Evolutionary conservation across 2,113 vertebrate genomes (phyloP), one percentile per base, ranked within the genome.

Genomic region (Chaenocephalus aceratus): DNA sequence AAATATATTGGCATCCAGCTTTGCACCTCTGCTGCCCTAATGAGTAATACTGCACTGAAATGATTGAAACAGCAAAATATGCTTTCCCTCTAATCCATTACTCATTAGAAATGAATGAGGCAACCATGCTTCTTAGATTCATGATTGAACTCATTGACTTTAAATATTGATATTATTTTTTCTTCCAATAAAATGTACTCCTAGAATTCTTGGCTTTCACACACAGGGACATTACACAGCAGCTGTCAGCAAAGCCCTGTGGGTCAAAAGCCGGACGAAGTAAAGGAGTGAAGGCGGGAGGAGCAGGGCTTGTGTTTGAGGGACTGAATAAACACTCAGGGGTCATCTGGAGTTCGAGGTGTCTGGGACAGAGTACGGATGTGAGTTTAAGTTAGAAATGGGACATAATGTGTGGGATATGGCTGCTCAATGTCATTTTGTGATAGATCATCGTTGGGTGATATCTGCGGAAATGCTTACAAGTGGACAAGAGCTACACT

Each of bases 331-430:
- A 93, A 94, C 91, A 93, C 84, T 48, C 18, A 16, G 23, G 82
- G 92, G 91, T 93, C 83, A 18, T 69, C 61, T 83, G 76, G 90
- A 93, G 92, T 92, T 91, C 86, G 83, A 84, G 80, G 88, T 90
- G 91, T 91, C 90, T 92, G 77, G 68, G 79, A 78, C 49, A 54
- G 61, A 79, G 66, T 82, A 89, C 78, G 65, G 26, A 86, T 83
- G 61, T 67, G 14, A 68, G 41, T 49, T 54, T 44, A 30, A 57
- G 75, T 81, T 26, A 23, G 45, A 64, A 61, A 61, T 52, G 44
- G 41, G 72, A 45, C 58, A 41, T 36, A 5, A 59, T 66, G 59
- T 12, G 58, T 91, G 88, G 84, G 90, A 93, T 90, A 79, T 45
- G 23, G 46, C 52, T n/a, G 15, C 36, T 86, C 14, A 11, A 0